A percentile compares a stretch with the other conserved stretches of the same genome.
phyloP scores from a whole-genome alignment of 2,113 vertebrate species.

The Colaptes auratus region DNA sequence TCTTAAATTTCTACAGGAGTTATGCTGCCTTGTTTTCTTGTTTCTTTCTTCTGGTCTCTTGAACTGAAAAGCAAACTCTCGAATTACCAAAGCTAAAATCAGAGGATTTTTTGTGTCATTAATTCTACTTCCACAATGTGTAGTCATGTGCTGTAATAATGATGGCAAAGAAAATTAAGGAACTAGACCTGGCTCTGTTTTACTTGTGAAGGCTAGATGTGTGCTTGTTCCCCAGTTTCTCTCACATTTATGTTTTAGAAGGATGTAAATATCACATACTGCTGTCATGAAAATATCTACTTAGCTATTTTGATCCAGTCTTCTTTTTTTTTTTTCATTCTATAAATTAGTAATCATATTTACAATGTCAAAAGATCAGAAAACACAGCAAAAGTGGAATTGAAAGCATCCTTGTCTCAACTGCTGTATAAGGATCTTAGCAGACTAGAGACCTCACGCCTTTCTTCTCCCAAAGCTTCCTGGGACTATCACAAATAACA shows the following conservation, averaged over 20 bases:
- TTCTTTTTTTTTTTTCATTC: background rate
- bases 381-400: background rate
- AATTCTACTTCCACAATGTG: background rate
- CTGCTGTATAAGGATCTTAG: background rate
- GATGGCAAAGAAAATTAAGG: background rate
- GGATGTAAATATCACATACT: background rate
- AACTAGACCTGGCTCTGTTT: background rate
- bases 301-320: background rate
- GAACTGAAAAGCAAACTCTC: background rate
- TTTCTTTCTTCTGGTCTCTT: background rate
- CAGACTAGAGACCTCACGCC: rapidly evolving
- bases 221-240: background rate
- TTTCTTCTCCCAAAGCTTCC: background rate
- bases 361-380: background rate
- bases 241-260: background rate
- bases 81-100: background rate
- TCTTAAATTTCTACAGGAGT: background rate
- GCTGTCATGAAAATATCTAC: background rate
- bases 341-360: background rate
- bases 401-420: background rate
- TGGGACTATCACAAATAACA: background rate
- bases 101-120: background rate
- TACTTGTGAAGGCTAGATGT: background rate
- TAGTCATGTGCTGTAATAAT: background rate
- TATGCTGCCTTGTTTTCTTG: background rate